Evolutionary conservation across 64 coral and sea anemone species (phyloP), one percentile per base, ranked within the genome.

Genomic region (Pocillopora damicornis): DNA sequence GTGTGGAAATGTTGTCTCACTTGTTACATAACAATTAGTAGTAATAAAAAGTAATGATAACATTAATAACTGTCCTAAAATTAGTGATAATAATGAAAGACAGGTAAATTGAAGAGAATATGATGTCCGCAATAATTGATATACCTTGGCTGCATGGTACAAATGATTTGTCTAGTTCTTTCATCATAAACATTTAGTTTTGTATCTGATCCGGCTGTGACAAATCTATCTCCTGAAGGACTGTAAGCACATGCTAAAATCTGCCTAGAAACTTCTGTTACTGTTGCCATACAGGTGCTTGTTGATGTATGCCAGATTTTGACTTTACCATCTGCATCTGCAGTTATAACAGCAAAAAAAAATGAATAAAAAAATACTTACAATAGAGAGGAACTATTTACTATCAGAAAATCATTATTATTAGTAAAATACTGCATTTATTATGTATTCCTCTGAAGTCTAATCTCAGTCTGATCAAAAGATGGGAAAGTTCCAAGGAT

Each of bases 241-340:
- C 93, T 99, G 45, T 90, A 95, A 60, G 88, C 87, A 89, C 97
- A 99, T 17, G 97, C 97, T 64, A 99, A 75, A 14, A 92, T 80
- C 65, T 99, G 97, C 58, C 91, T 91, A 15, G 88, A 63, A 80
- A 65, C 78, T 85, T 99, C 97, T 37, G 51, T 37, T 15, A 90
- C n/a, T 88, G 97, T 93, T 58, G 78, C 89, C 59, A 95, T 18
- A 86, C 97, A 99, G 11, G 67, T 88, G 58, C 93, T 95, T 1
- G 90, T 99, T 59, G 90, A 86, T 37, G 88, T 90, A 88, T 99
- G 97, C 97, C 97, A 99, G n/a, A 90, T 79, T 37, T 99, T 99
- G 57, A 91, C 86, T 76, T 79, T 87, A n/a, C 97, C 97, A 91
- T 95, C 93, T 30, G 97, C 97, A 99, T 99, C 97, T 99, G 62